These are phyloP conservation scores for Brachypteracias leptosomus DNA, from an alignment of 2,113 vertebrate species.

Conservation along the genomic window DNA sequence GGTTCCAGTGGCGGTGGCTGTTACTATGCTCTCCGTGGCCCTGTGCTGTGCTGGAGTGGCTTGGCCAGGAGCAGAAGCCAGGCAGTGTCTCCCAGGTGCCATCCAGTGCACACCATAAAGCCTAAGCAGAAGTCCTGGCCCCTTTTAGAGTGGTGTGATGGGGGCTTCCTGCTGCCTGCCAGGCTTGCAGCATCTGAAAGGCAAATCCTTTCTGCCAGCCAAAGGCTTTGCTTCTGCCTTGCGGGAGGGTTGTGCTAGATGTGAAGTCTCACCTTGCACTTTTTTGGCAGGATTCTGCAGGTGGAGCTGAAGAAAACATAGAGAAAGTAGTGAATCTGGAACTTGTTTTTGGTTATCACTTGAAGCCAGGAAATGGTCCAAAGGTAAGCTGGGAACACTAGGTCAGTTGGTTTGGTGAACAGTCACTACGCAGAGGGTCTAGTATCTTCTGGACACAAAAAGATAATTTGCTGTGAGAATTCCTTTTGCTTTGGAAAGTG, in stretches of 20 bases:
- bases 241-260: neutral
- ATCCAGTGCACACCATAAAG: rapidly evolving
- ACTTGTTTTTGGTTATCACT: conserved; percentile 95
- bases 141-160: rapidly evolving
- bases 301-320: conserved; percentile 80
- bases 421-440: neutral
- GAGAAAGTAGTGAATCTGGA: conserved; percentile 90
- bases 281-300: conserved; percentile 78
- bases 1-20: neutral
- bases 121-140: neutral
- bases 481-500: neutral
- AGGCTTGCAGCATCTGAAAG: neutral
- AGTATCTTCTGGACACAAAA: neutral
- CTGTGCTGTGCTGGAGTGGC: rapidly evolving
- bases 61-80: neutral
- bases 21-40: rapidly evolving
- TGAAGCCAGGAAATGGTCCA: conserved; percentile 88
- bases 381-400: conserved; percentile 75
- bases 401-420: neutral
- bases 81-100: neutral
- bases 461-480: neutral
- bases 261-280: neutral
- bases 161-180: neutral
- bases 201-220: neutral
- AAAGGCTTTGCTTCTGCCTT: neutral